A percentile compares a stretch with the other conserved stretches of the same genome.
Evolutionary conservation across 2,888 invertebrate species (phyloP).

Genomic region (Cenopis cana): DNA sequence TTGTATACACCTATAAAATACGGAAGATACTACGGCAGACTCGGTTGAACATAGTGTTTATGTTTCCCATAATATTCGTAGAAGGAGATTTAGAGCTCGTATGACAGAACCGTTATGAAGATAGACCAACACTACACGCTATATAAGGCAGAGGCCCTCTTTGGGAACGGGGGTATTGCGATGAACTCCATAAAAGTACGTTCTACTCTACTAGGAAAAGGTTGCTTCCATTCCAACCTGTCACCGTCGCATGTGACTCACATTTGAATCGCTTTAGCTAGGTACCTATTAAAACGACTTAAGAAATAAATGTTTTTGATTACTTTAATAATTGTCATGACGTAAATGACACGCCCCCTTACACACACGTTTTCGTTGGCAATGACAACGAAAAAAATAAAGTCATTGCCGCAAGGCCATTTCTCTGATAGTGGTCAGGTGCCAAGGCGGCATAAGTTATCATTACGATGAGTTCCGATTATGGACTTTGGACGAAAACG

Average conservation of each 20-base stretch:
- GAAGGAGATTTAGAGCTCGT: conserved; percentile 63
- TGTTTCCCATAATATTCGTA: conserved; percentile 50
- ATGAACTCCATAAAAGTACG: conserved; percentile 20
- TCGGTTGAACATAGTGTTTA: conserved; percentile 31
- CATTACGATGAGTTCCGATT: conserved; percentile 10
- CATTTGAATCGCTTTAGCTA: conserved; percentile 4
- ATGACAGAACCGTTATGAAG: conserved; percentile 61
- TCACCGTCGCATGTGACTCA: conserved; percentile 6
- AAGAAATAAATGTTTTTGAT: conserved; percentile 13
- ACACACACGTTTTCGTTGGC: conserved; percentile 15
- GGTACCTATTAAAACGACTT: conserved; percentile 10
- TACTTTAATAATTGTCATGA: conserved; percentile 2
- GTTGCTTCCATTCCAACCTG: conserved; percentile 7
- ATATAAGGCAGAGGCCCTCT: conserved; percentile 51
- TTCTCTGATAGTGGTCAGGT: conserved; percentile 16
- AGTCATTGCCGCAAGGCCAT: conserved; percentile 21
- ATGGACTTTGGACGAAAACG: neutral
- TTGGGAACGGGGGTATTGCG: conserved; percentile 20
- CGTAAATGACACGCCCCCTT: conserved; percentile 22
- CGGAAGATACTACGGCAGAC: neutral
- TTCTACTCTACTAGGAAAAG: conserved; percentile 24
- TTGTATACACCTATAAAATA: conserved; percentile 1
- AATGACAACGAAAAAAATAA: neutral
- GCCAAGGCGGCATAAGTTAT: conserved; percentile 12
- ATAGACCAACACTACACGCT: conserved; percentile 50